These are phyloP conservation scores for Drosophila putrida DNA, from an alignment of 2,888 invertebrate species.

Conservation along the genomic window DNA sequence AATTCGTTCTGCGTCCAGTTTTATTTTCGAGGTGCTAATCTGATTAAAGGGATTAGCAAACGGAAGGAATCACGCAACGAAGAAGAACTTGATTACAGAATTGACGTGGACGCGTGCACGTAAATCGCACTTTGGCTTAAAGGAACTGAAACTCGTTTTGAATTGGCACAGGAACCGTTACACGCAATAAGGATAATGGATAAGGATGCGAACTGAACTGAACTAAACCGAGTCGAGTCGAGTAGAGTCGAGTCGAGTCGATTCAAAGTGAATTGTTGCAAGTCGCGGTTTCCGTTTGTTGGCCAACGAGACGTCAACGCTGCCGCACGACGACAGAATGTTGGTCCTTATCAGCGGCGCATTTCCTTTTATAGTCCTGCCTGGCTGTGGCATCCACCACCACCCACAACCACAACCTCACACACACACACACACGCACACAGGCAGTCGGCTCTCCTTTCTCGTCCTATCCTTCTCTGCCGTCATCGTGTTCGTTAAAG, in stretches of 20 bases:
- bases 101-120: constrained; percentile 43
- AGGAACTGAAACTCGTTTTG: constrained; percentile 31
- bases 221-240: constrained; percentile 3
- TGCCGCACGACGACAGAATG: constrained; percentile 83
- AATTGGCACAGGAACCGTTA: constrained; percentile 63
- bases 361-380: constrained; percentile 84
- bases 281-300: constrained; percentile 44
- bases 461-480: constrained; percentile 4
- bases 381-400: constrained; percentile 23
- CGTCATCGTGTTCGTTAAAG: neutral
- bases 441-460: neutral
- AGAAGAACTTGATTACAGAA: constrained; percentile 72
- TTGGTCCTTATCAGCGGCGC: constrained; percentile 80
- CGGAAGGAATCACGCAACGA: constrained; percentile 52
- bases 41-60: constrained; percentile 56
- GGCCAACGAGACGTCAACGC: constrained; percentile 71
- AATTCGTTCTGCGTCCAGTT: constrained; percentile 9
- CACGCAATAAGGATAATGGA: constrained; percentile 23
- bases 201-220: constrained; percentile 15
- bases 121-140: constrained; percentile 42
- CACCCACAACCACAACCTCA: constrained; percentile 6
- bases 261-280: constrained; percentile 22
- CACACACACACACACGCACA: neutral
- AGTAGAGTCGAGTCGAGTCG: constrained; percentile 11
- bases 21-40: constrained; percentile 29